Percentiles rank a stretch among this genome's conserved stretches.
Evolutionary conservation across 2,797 vertebrate species (phyloP).

Genomic region (Gymnoscopelus microlampas): DNA sequence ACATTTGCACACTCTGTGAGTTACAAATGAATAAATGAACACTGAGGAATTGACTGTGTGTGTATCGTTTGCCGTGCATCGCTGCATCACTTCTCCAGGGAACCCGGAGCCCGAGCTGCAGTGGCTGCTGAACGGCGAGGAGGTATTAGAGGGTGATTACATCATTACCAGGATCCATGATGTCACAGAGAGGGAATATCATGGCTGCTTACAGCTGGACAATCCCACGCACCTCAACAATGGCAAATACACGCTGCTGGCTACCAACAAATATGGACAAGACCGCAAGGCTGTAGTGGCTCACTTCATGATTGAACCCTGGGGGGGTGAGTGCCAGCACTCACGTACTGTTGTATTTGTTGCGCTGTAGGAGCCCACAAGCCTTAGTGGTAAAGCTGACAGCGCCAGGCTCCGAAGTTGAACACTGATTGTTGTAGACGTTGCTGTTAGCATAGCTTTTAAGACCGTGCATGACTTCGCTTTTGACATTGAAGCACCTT

Average conservation of each 20-base stretch:
- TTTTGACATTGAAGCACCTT: no score
- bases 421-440: no score
- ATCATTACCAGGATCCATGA: conserved; percentile 93
- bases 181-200: conserved; percentile 90
- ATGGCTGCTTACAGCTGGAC: conserved; percentile 96
- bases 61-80: background rate
- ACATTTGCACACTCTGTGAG: no score
- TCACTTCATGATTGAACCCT: conserved; percentile 93
- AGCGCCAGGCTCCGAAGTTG: no score
- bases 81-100: conserved; percentile 65
- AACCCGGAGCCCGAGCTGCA: conserved; percentile 88
- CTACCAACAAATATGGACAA: conserved; percentile 85
- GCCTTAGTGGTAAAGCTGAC: background rate
- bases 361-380: background rate
- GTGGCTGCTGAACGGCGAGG: conserved; percentile 86
- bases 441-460: no score
- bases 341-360: no score
- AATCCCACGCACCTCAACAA: conserved; percentile 96
- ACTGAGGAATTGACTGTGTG: no score
- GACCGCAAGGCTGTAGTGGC: conserved; percentile 87
- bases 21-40: no score
- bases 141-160: conserved; percentile 86
- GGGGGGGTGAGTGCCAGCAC: conserved; percentile 79
- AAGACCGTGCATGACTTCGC: no score
- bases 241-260: conserved; percentile 89